Percentiles rank a stretch among this genome's conserved stretches.
Conservation (phyloP, 2,797 vertebrate genomes). For the Malacoraja senta region DNA sequence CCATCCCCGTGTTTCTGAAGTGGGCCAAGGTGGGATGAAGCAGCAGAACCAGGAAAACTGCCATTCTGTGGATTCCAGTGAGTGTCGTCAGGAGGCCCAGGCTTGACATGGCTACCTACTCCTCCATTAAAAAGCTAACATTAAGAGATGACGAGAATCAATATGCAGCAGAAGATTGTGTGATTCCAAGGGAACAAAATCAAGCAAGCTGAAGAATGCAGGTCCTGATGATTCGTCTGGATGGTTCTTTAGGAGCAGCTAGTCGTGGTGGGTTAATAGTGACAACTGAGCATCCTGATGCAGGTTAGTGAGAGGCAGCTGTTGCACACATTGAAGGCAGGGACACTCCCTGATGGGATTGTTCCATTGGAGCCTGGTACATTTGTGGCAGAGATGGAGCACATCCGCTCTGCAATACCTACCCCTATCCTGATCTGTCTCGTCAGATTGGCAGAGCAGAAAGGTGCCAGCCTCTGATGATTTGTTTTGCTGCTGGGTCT, state of each 20-base stretch:
- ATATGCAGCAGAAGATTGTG: slow-evolving; percentile 24
- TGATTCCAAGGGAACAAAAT: slow-evolving; percentile 3
- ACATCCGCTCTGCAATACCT: background rate
- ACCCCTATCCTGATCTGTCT: background rate
- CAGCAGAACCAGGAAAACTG: background rate
- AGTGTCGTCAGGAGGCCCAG: background rate
- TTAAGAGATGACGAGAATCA: slow-evolving; percentile 29
- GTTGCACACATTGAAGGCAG: background rate
- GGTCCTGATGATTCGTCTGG: slow-evolving; percentile 6
- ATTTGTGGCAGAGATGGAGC: slow-evolving; percentile 6
- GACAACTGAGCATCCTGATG: background rate
- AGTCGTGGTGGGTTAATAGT: slow-evolving; percentile 3
- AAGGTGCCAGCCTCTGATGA: background rate
- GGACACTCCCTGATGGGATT: background rate
- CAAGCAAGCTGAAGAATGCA: slow-evolving; percentile 1
- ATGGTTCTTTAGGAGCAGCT: slow-evolving; percentile 32
- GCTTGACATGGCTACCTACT: slow-evolving; percentile 1
- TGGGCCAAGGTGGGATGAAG: slow-evolving; percentile 79
- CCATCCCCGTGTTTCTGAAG: slow-evolving; percentile 90
- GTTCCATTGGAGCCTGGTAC: background rate
- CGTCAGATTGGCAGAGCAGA: slow-evolving; percentile 22
- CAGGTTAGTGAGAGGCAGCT: slow-evolving; percentile 13
- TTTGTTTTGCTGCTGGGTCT: background rate
- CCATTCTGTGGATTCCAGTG: slow-evolving; percentile 16
- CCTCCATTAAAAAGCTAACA: slow-evolving; percentile 30